Conservation (phyloP, 2,888 invertebrate genomes). For the Rhagonycha lutea region DNA sequence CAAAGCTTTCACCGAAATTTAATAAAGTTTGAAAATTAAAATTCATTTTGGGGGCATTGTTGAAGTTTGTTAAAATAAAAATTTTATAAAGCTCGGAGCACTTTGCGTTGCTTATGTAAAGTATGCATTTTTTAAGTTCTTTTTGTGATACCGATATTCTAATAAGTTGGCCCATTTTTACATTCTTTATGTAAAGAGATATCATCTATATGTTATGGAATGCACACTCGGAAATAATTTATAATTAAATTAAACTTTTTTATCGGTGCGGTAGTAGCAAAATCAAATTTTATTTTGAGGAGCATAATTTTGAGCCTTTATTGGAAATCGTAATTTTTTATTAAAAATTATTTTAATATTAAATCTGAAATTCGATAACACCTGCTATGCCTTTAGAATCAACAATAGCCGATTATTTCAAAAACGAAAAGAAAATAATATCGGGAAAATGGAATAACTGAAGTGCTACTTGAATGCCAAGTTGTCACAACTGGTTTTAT, state of each 20-base stretch:
- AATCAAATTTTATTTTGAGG: not conserved
- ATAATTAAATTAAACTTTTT: not conserved
- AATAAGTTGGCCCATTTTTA: not conserved
- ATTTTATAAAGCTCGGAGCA: not conserved
- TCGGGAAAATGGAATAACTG: not conserved
- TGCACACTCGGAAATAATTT: not conserved
- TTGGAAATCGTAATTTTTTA: not conserved
- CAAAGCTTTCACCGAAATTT: not conserved
- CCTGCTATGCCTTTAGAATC: not conserved
- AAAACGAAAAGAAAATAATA: not conserved
- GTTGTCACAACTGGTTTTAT: not conserved
- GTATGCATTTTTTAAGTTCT: not conserved
- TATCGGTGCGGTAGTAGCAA: not conserved
- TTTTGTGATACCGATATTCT: not conserved
- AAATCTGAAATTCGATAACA: not conserved
- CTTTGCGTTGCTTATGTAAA: not conserved
- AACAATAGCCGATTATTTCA: not conserved
- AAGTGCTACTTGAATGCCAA: not conserved
- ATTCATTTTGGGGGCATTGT: not conserved
- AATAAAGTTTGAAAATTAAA: not conserved
- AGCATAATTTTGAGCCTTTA: not conserved
- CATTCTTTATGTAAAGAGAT: not conserved
- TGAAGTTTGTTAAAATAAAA: not conserved
- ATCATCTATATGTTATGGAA: not conserved
- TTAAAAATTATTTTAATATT: not conserved